Base-by-base conservation (phyloP, 2,113 vertebrate genomes). In the Oreamnos americanus region DNA sequence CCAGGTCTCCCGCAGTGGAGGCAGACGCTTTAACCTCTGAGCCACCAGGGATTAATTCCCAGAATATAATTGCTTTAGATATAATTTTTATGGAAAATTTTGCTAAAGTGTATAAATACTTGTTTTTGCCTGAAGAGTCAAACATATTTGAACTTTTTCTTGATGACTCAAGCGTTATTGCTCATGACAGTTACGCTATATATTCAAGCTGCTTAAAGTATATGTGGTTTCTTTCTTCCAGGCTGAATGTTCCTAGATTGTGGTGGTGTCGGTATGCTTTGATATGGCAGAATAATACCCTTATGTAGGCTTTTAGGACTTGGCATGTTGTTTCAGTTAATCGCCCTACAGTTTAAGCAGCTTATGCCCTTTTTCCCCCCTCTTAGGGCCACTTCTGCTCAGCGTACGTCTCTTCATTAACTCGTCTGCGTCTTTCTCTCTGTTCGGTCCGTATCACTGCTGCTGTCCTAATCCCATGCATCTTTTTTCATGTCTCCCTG, bases 111-210 rank as follows among this genome's bases (percentile, higher is more conserved):
- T 84, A 14, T 88, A 76, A 57, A 57, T 82, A 26, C 12, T 94
- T 94, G 11, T 82, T 94, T 97, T 87, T 96, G 30, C 67, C 39
- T 81, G 95, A 85, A 89, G n/a, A 90, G 26, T 87, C 51, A 88
- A 8, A 15, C 13, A 47, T 57, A 87, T 94, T 90, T 95, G 25
- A 94, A 93, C 47, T 17, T 96, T 94, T 97, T 81, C 64, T 78
- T 96, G 14, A 81, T 94, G 30, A 71, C 14, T 90, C 16, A 47
- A 39, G n/a, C 16, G 9, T 92, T 94, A 83, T 33, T 82, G 30
- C 43, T 97, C 81, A 47, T 60, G 33, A 91, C 33, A 87, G 6
- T 53, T 88, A 11, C 25, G 9, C 79, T 93, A 1, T 94, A 8
- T 55, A 4, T 94, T 88, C 94, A 23, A 67, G 55, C 76, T 51